Evolutionary conservation across 2,113 vertebrate genomes (phyloP).

Genomic region (Limnothrissa miodon): DNA sequence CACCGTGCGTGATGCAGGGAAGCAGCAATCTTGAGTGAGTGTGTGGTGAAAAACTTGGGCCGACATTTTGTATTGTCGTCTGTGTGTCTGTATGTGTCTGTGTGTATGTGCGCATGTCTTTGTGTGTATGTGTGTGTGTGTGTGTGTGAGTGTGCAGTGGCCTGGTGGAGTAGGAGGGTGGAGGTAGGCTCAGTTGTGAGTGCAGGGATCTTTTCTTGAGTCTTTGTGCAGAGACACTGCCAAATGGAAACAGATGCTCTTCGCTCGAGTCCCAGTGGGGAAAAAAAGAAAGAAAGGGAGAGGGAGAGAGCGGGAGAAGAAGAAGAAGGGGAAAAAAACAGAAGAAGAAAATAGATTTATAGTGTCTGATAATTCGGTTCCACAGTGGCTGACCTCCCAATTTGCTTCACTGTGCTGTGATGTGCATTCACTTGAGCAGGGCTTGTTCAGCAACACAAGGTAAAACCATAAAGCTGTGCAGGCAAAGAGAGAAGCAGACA

Average conservation of each 20-base stretch:
- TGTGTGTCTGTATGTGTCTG: slow-evolving; percentile 4
- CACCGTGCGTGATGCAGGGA: neutral
- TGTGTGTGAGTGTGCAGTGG: slow-evolving; percentile 36
- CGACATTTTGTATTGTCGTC: slow-evolving; percentile 14
- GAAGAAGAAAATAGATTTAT: slow-evolving; percentile 48
- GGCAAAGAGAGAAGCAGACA: neutral
- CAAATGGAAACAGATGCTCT: slow-evolving; percentile 74
- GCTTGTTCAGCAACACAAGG: slow-evolving; percentile 14
- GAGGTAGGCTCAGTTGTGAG: slow-evolving; percentile 54
- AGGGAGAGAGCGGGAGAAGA: slow-evolving; percentile 25
- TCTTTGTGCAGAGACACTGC: slow-evolving; percentile 49
- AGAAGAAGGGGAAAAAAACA: slow-evolving; percentile 9
- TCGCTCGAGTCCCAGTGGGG: slow-evolving; percentile 54
- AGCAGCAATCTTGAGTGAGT: neutral
- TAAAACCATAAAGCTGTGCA: slow-evolving; percentile 10
- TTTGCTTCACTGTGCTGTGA: slow-evolving; percentile 41
- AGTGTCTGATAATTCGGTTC: slow-evolving; percentile 52
- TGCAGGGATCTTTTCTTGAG: slow-evolving; percentile 44
- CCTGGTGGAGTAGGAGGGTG: slow-evolving; percentile 35
- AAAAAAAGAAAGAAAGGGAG: slow-evolving; percentile 34
- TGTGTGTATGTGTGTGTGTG: neutral
- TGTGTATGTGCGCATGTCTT: slow-evolving; percentile 2
- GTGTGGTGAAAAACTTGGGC: slow-evolving; percentile 7
- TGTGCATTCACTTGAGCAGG: slow-evolving; percentile 14
- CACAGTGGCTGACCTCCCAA: slow-evolving; percentile 46